phyloP scores from a whole-genome alignment of 2,113 vertebrate genomes.

The Oenanthe oenanthe region DNA sequence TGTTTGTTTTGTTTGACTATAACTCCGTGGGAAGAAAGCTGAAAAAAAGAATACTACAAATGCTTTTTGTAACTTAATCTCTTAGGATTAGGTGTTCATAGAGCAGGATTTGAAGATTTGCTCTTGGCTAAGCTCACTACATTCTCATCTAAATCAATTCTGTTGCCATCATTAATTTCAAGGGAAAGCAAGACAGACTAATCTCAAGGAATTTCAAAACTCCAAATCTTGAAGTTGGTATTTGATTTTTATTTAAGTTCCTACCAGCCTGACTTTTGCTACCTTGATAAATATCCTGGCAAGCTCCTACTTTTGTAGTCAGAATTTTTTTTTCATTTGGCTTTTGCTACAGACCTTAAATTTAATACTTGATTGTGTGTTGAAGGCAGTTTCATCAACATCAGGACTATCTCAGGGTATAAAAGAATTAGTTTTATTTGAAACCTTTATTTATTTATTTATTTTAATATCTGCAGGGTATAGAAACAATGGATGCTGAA shows the following conservation, averaged over 20 bases:
- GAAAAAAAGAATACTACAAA: background rate
- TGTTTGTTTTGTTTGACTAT: background rate
- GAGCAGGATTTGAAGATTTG: slow-evolving; percentile 21
- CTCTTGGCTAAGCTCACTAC: background rate
- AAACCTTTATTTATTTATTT: background rate
- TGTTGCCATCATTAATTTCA: slow-evolving; percentile 2
- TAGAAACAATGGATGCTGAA: background rate
- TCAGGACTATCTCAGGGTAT: background rate
- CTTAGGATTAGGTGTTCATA: slow-evolving; percentile 24
- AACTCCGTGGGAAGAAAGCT: background rate
- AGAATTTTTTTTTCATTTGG: background rate
- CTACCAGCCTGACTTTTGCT: background rate
- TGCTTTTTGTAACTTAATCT: slow-evolving; percentile 37
- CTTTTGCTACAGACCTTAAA: background rate
- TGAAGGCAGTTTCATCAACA: background rate
- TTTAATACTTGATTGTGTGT: background rate
- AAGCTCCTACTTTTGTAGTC: background rate
- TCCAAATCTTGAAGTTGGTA: background rate
- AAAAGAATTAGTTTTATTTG: background rate
- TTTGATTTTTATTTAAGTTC: background rate
- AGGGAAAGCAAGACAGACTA: background rate
- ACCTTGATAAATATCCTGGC: background rate
- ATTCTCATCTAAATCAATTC: slow-evolving; percentile 24
- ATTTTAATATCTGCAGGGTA: background rate
- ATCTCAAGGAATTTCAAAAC: background rate